These are phyloP conservation scores for Guaruba guarouba DNA, from an alignment of 2,113 vertebrate genomes.

Conservation along the genomic window DNA sequence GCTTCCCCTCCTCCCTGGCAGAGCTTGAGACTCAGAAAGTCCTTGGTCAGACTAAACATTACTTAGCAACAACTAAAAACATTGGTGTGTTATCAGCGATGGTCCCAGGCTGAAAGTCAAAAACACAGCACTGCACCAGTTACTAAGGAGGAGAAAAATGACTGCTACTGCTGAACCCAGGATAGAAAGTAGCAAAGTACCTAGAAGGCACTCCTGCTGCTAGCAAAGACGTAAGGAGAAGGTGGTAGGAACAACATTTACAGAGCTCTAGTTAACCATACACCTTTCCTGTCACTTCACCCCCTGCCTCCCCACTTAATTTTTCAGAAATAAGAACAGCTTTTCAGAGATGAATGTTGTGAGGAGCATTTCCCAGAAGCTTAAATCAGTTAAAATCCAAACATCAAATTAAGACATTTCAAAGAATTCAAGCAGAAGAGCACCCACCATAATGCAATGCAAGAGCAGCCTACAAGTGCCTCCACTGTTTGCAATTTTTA, in stretches of 20 bases:
- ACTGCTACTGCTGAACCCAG: not conserved
- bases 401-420: not conserved
- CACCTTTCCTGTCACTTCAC: not conserved
- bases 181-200: not conserved
- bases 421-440: not conserved
- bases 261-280: not conserved
- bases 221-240: not conserved
- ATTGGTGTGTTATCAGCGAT: no score
- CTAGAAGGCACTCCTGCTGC: not conserved
- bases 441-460: fast-evolving
- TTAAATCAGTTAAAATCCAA: conserved; percentile 12
- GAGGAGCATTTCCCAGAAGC: not conserved
- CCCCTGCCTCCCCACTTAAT: not conserved
- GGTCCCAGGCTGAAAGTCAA: not conserved
- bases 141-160: not conserved
- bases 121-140: not conserved
- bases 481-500: not conserved
- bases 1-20: no score
- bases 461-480: not conserved
- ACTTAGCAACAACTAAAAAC: no score
- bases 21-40: no score
- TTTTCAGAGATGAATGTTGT: not conserved
- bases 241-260: not conserved
- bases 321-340: not conserved
- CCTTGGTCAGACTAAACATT: no score